Evolutionary conservation across 2,888 invertebrate species (phyloP).

Genomic region (Aleiodes testaceus): DNA sequence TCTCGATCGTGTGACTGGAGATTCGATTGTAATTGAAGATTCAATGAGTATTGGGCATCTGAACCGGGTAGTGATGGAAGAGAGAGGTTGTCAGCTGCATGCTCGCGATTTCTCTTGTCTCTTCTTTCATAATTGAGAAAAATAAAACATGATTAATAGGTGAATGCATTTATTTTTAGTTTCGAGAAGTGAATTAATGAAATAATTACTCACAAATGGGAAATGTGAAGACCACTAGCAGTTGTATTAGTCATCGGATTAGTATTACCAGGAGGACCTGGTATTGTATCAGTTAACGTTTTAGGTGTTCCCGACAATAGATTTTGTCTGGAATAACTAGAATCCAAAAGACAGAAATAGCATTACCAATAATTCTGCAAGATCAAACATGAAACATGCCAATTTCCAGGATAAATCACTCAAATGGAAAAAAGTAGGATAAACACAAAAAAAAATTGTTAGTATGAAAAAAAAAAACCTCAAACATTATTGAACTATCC

Average conservation of each 20-base stretch:
- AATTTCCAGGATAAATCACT: neutral
- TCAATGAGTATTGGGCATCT: constrained; percentile 65
- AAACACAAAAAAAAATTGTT: neutral
- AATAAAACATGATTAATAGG: neutral
- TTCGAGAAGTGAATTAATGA: neutral
- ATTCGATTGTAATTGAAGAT: constrained; percentile 62
- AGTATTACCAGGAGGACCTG: constrained; percentile 56
- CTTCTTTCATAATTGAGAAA: constrained; percentile 54
- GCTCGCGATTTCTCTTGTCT: constrained; percentile 67
- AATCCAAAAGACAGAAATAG: constrained; percentile 63
- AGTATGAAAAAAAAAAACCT: constrained; percentile 3
- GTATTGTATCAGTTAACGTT: constrained; percentile 70
- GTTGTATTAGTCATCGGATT: constrained; percentile 56
- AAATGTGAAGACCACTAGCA: constrained; percentile 57
- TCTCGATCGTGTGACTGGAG: constrained; percentile 62
- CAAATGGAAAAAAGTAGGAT: neutral
- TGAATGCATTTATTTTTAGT: neutral
- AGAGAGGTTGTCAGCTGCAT: constrained; percentile 61
- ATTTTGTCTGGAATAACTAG: constrained; percentile 91
- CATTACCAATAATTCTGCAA: constrained; percentile 43
- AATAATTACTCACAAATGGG: constrained; percentile 53
- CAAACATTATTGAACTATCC: neutral
- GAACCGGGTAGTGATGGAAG: constrained; percentile 55
- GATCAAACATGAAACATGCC: constrained; percentile 42
- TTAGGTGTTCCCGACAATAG: constrained; percentile 84